Base-by-base conservation (phyloP, 2,888 invertebrate species). In the Hypsopygia costalis region DNA sequence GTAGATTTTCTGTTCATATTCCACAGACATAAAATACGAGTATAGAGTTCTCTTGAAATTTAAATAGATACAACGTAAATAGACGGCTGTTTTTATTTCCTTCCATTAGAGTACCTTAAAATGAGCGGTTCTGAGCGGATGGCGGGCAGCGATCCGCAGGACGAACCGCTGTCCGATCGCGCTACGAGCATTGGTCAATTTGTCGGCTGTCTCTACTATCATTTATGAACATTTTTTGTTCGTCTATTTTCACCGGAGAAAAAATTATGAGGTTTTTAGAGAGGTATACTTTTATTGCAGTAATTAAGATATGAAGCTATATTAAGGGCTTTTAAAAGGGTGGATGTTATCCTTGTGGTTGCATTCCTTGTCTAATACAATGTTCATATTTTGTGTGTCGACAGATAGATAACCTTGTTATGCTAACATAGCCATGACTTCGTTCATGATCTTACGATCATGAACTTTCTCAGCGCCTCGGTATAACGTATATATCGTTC, bases 281-380 rank as follows among this genome's bases (percentile, higher is more conserved):
- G 69, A 64, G 66, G 69, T 74, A 75, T 79, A 70, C 69, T 77
- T 82, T 85, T 86, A 86, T 83, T 81, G 72, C 69, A 68, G 85
- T 75, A 79, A 82, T 86, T 83, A 76, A 87, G 86, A 87, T 87
- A 83, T 71, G 65, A 63, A 65, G 62, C 75, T 67, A 76, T 75
- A 71, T 73, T 68, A 66, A 67, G 56, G 39, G 81, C 85, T 85
- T 85, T 86, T 82, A 85, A 74, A 70, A 65, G 55, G 53, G 53
- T 51, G 61, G 58, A 58, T 63, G 65, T 62, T 72, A 69, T 69
- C 66, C 61, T 38, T 41, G 46, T 50, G 29, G 22, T 44, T 25
- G 51, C 58, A 57, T 52, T 57, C 58, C 60, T 62, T 64, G 58
- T 57, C 60, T 49, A 53, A 36, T 51, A 51, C 55, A 49, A 54